Conservation (phyloP, 2,797 vertebrate species). For the Anisognathus igniventris region DNA sequence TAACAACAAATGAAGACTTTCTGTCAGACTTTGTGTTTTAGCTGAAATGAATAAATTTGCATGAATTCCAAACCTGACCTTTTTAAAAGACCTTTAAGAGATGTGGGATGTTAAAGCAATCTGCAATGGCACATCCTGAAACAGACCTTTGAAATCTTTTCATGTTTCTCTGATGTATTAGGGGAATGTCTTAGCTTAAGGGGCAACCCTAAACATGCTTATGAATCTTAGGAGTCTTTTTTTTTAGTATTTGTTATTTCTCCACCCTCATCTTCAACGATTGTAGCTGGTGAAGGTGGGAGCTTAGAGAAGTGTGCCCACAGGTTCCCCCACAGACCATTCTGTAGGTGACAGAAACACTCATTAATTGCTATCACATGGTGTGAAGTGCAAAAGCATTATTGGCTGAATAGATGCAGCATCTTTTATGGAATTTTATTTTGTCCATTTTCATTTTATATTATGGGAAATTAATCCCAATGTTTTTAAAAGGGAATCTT, state of each 20-base stretch:
- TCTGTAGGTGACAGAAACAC: not conserved
- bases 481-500: not conserved
- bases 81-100: slow-evolving; percentile 11
- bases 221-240: not conserved
- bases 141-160: not conserved
- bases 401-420: not conserved
- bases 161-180: not conserved
- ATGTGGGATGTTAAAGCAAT: not conserved
- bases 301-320: not conserved
- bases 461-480: not conserved
- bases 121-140: not conserved
- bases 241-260: not conserved
- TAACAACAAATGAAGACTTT: not conserved
- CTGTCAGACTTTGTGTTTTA: not conserved
- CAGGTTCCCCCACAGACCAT: not conserved
- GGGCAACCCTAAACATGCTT: not conserved
- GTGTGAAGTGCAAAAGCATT: not conserved
- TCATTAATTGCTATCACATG: not conserved
- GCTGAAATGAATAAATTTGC: not conserved
- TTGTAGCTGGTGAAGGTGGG: not conserved
- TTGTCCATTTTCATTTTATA: not conserved
- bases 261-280: not conserved
- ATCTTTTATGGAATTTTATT: not conserved
- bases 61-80: not conserved
- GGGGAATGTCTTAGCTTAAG: not conserved